Evolutionary conservation across 2,888 invertebrate species (phyloP).

Genomic region (Hololepta plana): DNA sequence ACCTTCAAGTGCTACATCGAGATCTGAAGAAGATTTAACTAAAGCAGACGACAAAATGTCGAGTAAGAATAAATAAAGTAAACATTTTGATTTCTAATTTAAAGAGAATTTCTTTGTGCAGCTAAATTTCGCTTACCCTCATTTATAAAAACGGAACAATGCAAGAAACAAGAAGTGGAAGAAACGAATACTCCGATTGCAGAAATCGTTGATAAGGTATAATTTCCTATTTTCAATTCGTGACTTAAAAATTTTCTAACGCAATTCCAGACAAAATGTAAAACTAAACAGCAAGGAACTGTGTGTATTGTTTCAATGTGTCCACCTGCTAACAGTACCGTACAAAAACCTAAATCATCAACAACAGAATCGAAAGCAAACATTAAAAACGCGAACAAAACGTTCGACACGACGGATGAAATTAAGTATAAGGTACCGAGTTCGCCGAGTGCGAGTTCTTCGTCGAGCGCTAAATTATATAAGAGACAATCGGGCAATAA

Average conservation of each 20-base stretch:
- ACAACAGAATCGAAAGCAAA: constrained; percentile 6
- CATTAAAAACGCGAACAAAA: constrained; percentile 9
- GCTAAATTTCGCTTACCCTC: too few species aligned
- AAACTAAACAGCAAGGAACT: too few species aligned
- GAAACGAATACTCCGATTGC: too few species aligned
- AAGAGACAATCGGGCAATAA: constrained; percentile 17
- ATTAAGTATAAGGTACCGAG: constrained; percentile 25
- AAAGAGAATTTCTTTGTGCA: too few species aligned
- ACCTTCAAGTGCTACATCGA: constrained; percentile 28
- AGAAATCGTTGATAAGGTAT: too few species aligned
- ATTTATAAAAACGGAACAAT: too few species aligned
- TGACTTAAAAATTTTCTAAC: too few species aligned
- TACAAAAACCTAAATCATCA: constrained; percentile 30
- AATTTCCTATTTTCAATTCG: too few species aligned
- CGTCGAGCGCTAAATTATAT: constrained; percentile 24
- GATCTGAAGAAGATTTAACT: constrained; percentile 25
- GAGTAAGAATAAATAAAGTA: neutral
- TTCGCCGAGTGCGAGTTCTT: constrained; percentile 26
- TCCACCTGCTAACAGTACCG: constrained; percentile 36
- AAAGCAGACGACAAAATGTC: neutral
- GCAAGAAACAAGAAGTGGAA: too few species aligned
- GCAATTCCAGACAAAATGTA: too few species aligned
- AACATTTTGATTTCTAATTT: neutral
- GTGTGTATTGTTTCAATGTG: too few species aligned
- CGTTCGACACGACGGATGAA: constrained; percentile 16